Evolutionary conservation across 2,113 vertebrate species (phyloP).

Genomic region (Entelurus aequoreus): DNA sequence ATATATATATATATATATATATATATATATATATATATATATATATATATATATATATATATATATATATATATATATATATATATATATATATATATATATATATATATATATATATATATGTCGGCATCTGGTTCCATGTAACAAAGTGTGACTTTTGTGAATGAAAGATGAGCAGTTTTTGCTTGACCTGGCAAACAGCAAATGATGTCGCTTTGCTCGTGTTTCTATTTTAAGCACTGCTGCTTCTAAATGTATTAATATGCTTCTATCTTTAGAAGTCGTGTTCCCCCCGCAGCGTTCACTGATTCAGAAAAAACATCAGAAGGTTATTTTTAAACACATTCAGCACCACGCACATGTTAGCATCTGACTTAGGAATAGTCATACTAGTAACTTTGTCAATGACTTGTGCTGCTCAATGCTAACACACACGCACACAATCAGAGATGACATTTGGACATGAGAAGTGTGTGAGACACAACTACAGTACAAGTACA

Average conservation of each 20-base stretch:
- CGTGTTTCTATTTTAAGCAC: slow-evolving; percentile 48
- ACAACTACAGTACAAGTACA: too few species aligned
- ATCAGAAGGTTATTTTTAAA: slow-evolving; percentile 27
- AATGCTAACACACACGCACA: too few species aligned
- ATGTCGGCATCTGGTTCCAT: too few species aligned
- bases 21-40: too few species aligned
- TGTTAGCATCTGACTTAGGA: slow-evolving; percentile 11
- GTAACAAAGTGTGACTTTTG: slow-evolving; percentile 11
- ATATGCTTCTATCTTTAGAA: slow-evolving; percentile 49
- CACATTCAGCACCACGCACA: slow-evolving; percentile 1
- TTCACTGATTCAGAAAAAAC: slow-evolving; percentile 34
- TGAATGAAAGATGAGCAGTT: slow-evolving; percentile 64
- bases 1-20: too few species aligned
- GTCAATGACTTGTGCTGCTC: slow-evolving; percentile 34
- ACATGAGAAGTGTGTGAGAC: too few species aligned
- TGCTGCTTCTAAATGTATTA: too few species aligned
- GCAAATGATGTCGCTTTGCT: slow-evolving; percentile 41
- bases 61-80: too few species aligned
- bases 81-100: too few species aligned
- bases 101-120: too few species aligned
- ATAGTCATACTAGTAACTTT: slow-evolving; percentile 1
- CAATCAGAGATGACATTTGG: too few species aligned
- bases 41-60: too few species aligned
- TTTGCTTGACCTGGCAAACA: slow-evolving; percentile 41
- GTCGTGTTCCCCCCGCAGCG: slow-evolving; percentile 34